Evolutionary conservation across 2,113 vertebrate genomes (phyloP), one percentile per base, ranked within the genome.

Genomic region (Bambusicola thoracicus): DNA sequence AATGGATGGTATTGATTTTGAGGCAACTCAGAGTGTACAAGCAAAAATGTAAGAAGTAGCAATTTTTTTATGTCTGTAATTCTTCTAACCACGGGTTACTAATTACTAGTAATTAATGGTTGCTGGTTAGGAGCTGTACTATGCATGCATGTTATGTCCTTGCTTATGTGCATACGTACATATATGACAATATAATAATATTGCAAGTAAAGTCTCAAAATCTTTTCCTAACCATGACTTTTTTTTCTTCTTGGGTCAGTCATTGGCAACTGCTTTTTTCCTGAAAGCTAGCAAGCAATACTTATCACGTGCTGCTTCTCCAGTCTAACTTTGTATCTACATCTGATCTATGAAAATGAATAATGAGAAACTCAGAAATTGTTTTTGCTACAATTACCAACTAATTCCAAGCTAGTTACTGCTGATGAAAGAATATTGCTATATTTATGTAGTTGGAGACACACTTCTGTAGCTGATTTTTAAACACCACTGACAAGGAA

Each of bases 121-220:
- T 66, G 36, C 67, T 85, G 51, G 30, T n/a, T 21, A 49, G 72
- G 46, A 66, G 46, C 49, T n/a, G 4, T 4, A 7, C 14, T 43
- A 3, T n/a, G 30, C 32, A 41, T 24, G 10, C 16, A 6, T 16
- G 17, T 20, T 56, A 12, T 46, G 36, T 18, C 46, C 68, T 38
- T 73, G 53, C 48, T 72, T 17, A 24, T 21, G 55, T 70, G 65
- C 12, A 32, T 44, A 49, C 10, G 40, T 32, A 43, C 8, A 8
- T 2, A 24, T 5, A 13, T 3, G 4, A 36, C 15, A 10, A 5
- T 1, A 4, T 1, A 2, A 5, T 1, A 2, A 3, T 5, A 46
- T 3, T 40, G 51, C 48, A 49, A 6, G 27, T 62, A 59, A 44
- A 74, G 11, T 11, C 55, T 16, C 24, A 59, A 38, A 41, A 73